phyloP scores from a whole-genome alignment of 2,888 invertebrate species.

The Carcina quercana region DNA sequence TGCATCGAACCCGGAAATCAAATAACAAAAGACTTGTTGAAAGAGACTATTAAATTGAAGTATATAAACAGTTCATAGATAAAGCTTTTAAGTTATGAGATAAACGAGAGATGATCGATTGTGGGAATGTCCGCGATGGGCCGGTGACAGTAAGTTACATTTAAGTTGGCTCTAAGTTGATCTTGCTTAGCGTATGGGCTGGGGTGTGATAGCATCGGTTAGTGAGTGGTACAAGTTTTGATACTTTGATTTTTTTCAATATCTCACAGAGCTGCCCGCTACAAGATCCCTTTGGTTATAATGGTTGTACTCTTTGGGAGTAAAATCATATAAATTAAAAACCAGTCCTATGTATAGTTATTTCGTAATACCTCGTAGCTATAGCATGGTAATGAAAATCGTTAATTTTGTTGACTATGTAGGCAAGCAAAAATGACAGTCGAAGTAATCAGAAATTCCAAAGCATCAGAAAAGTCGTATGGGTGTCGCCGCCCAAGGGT shows the following conservation, averaged over 20 bases:
- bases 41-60: conserved; percentile 32
- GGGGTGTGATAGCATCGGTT: conserved; percentile 48
- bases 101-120: conserved; percentile 65
- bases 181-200: conserved; percentile 52
- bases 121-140: conserved; percentile 55
- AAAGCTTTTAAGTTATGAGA: conserved; percentile 63
- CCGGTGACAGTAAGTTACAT: conserved; percentile 67
- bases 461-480: no score
- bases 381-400: no score
- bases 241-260: conserved; percentile 28
- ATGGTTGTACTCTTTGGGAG: neutral
- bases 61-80: conserved; percentile 53
- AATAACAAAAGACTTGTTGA: conserved; percentile 25
- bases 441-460: no score
- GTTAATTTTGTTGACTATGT: no score
- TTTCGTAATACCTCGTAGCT: no score
- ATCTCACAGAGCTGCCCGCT: no score
- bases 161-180: conserved; percentile 49
- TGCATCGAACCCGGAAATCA: conserved; percentile 28
- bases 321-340: neutral
- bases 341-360: no score
- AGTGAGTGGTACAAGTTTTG: conserved; percentile 26
- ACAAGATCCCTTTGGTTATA: neutral
- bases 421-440: no score
- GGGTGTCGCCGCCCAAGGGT: no score